A percentile compares a stretch with the other conserved stretches of the same genome.
phyloP scores from a whole-genome alignment of 1,140 invertebrate genomes.

The Heliothis subflexa region DNA sequence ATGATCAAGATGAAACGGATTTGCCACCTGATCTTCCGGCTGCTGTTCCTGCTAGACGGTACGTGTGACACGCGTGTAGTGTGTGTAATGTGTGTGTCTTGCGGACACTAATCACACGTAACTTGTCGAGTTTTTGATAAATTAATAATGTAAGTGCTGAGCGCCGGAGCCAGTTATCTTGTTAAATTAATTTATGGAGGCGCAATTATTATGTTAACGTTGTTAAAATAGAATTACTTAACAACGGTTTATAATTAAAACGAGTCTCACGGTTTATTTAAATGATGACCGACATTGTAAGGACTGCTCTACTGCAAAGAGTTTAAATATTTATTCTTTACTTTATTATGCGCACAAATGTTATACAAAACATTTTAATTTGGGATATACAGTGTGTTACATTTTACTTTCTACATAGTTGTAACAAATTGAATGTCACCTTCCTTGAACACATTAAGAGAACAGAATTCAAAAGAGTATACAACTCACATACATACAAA shows the following conservation, averaged over 20 bases:
- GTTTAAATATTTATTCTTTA: no score
- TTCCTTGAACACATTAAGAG: no score
- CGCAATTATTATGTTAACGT: constrained; percentile 15
- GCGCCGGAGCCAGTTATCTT: constrained; percentile 13
- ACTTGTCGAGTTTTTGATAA: constrained; percentile 16
- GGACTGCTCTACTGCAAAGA: background rate
- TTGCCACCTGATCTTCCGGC: constrained; percentile 79
- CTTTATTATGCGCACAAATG: no score
- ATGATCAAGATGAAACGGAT: constrained; percentile 81
- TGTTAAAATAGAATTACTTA: constrained; percentile 28
- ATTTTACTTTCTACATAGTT: no score
- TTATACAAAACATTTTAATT: no score
- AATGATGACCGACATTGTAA: background rate
- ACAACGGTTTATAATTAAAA: constrained; percentile 36
- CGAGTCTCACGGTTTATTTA: background rate
- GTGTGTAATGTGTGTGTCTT: background rate
- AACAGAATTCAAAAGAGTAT: no score
- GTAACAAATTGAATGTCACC: no score
- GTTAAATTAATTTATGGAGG: constrained; percentile 4
- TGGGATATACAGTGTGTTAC: no score
- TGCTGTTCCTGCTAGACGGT: constrained; percentile 79
- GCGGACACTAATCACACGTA: background rate
- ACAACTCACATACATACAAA: no score
- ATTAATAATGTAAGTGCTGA: constrained; percentile 5
- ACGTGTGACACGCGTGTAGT: background rate